Evolutionary conservation across 2,888 invertebrate species (phyloP).

Genomic region (Leptura quadrifasciata): DNA sequence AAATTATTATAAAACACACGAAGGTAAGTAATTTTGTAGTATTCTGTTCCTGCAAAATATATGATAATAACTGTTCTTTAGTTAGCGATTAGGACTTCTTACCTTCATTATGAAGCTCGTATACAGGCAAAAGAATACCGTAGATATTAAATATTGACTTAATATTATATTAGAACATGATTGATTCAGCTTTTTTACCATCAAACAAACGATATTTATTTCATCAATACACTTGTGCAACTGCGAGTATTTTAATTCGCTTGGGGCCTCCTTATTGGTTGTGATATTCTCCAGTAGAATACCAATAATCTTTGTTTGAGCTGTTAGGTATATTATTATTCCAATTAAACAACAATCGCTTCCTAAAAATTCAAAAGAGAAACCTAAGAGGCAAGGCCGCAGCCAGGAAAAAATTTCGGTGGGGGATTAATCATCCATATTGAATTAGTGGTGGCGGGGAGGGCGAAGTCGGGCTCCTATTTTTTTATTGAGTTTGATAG

Average conservation of each 20-base stretch:
- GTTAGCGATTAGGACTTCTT: background rate
- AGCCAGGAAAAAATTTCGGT: no score
- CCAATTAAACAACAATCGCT: constrained; percentile 20
- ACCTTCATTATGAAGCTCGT: constrained; percentile 14
- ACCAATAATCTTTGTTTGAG: constrained; percentile 18
- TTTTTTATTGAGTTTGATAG: no score
- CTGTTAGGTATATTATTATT: constrained; percentile 21
- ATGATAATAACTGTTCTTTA: background rate
- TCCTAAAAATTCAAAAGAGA: constrained; percentile 1
- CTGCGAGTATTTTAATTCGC: constrained; percentile 1
- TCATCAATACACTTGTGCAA: constrained; percentile 19
- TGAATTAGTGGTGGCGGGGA: no score
- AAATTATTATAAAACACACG: background rate
- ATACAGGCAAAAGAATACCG: background rate
- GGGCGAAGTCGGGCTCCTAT: no score
- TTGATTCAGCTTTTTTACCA: constrained; percentile 3
- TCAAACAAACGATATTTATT: constrained; percentile 3
- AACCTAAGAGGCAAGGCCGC: no score
- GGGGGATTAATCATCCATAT: no score
- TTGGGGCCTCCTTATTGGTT: background rate
- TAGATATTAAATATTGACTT: constrained; percentile 13
- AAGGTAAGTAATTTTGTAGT: background rate
- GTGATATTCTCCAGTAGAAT: constrained; percentile 7
- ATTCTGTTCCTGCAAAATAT: background rate
- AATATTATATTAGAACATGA: constrained; percentile 11